phyloP scores from a whole-genome alignment of 2,113 vertebrate genomes.

The Chionomys nivalis region DNA sequence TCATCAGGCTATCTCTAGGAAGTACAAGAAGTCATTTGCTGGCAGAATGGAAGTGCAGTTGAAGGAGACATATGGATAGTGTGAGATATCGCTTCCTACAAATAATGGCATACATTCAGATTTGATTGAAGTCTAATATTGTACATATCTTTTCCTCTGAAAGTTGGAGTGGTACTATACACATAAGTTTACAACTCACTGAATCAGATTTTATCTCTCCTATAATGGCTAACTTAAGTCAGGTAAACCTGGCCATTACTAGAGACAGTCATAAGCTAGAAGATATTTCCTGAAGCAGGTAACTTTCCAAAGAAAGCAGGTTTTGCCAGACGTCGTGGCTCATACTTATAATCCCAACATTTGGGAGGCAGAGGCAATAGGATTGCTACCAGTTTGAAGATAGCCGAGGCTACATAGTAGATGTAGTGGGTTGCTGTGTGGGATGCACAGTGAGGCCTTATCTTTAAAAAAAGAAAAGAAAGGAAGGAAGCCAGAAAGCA shows the following conservation, averaged over 20 bases:
- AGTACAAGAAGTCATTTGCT: constrained; percentile 37
- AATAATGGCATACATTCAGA: constrained; percentile 22
- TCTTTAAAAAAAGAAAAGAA: background rate
- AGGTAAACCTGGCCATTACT: background rate
- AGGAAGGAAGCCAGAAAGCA: accelerated
- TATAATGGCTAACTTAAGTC: background rate
- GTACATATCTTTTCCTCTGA: background rate
- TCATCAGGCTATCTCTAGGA: constrained; percentile 47
- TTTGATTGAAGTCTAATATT: background rate
- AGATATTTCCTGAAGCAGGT: background rate
- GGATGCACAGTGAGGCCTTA: background rate
- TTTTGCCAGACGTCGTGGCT: background rate
- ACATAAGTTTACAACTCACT: constrained; percentile 28
- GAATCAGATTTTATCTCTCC: constrained; percentile 5
- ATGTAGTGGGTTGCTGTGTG: background rate
- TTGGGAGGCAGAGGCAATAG: background rate
- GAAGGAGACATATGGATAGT: constrained; percentile 28
- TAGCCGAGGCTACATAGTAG: background rate
- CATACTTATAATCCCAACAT: background rate
- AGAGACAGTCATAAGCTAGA: background rate
- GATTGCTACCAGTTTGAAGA: background rate
- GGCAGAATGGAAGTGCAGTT: background rate
- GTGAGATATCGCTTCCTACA: constrained; percentile 14
- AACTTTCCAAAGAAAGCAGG: background rate
- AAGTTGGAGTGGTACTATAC: background rate